phyloP scores from a whole-genome alignment of 2,113 vertebrate species.

The Silurus glanis region DNA sequence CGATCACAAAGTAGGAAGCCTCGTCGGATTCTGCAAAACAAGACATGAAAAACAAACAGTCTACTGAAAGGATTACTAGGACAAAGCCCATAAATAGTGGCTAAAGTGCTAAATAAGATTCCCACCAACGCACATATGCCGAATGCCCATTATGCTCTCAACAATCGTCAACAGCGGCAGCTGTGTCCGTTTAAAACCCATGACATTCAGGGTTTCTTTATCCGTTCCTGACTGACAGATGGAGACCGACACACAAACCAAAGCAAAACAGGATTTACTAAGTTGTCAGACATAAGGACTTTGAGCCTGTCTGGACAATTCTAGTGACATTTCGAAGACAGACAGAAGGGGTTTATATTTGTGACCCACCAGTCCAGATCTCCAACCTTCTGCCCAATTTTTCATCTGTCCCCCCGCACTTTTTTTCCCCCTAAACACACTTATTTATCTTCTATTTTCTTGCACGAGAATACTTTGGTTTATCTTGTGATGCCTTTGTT shows the following conservation, averaged over 20 bases:
- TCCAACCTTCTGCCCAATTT: background rate
- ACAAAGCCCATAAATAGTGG: background rate
- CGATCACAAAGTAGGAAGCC: conserved; percentile 90
- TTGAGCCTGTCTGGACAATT: conserved; percentile 16
- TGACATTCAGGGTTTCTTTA: conserved; percentile 24
- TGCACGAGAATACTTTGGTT: background rate
- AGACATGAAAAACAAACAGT: conserved; percentile 42
- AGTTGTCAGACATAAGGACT: conserved; percentile 6
- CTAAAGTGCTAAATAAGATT: background rate
- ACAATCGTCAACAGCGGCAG: background rate
- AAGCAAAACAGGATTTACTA: conserved; percentile 17
- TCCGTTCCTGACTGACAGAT: conserved; percentile 11
- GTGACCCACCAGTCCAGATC: conserved; percentile 11
- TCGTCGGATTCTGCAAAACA: conserved; percentile 78
- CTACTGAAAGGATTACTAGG: conserved; percentile 4
- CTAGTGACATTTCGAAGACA: conserved; percentile 38
- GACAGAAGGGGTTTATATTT: conserved; percentile 13
- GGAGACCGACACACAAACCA: conserved; percentile 18
- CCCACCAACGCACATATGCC: background rate
- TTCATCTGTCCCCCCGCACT: background rate
- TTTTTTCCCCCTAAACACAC: background rate
- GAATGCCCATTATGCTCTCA: background rate
- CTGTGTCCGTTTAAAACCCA: background rate
- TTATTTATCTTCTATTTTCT: conserved; percentile 3
- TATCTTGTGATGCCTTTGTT: background rate